A percentile compares a stretch with the other conserved stretches of the same genome.
phyloP scores from a whole-genome alignment of 1,140 invertebrate genomes.

The Drosophila persimilis region DNA sequence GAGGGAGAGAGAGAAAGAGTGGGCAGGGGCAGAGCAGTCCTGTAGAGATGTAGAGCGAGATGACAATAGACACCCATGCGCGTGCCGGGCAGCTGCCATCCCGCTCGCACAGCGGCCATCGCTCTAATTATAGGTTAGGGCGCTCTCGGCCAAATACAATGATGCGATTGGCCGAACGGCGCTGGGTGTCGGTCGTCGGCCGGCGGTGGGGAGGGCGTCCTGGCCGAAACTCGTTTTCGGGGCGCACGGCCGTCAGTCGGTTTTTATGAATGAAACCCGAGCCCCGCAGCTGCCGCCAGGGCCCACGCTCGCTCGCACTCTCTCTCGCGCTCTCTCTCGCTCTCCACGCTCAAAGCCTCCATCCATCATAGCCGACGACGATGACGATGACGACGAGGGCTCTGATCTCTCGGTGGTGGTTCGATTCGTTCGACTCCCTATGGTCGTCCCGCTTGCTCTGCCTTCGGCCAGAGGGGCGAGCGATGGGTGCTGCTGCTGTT shows the following conservation, averaged over 20 bases:
- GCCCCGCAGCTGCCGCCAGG: not conserved
- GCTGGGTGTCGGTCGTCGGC: not conserved
- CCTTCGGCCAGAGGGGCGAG: not conserved
- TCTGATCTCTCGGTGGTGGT: not conserved
- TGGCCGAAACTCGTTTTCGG: slow-evolving; percentile 56
- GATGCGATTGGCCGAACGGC: slow-evolving; percentile 58
- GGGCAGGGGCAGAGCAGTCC: not conserved
- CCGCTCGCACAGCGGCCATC: slow-evolving; percentile 78
- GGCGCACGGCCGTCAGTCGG: slow-evolving; percentile 19
- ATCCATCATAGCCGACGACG: no score
- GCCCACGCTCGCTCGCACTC: not conserved
- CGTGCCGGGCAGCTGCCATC: slow-evolving; percentile 34
- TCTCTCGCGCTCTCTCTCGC: slow-evolving; percentile 5
- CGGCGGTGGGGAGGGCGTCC: slow-evolving; percentile 51
- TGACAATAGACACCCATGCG: slow-evolving; percentile 19
- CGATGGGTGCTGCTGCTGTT: not conserved
- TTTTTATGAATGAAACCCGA: slow-evolving; percentile 58
- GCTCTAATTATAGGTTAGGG: slow-evolving; percentile 82
- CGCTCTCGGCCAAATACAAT: slow-evolving; percentile 32
- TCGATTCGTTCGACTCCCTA: slow-evolving; percentile 24
- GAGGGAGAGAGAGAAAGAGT: not conserved
- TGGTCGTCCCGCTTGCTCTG: slow-evolving; percentile 18
- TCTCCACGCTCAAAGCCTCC: not conserved
- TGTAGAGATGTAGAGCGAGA: slow-evolving; percentile 29
- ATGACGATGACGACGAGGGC: no score